Evolutionary conservation across 2,888 invertebrate species (phyloP).

Genomic region (Aromia moschata): DNA sequence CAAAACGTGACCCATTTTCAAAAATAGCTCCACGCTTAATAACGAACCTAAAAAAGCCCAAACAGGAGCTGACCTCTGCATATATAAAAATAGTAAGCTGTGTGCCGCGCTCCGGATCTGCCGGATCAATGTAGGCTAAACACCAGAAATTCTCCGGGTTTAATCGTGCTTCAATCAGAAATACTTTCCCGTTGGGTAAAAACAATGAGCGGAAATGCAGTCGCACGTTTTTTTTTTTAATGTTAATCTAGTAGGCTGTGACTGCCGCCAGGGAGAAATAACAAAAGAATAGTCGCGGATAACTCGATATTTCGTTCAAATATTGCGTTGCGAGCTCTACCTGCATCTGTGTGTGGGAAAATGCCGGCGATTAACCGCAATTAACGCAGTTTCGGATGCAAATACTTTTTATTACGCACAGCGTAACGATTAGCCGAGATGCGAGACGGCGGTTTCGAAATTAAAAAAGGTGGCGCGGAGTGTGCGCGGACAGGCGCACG

Average conservation of each 20-base stretch:
- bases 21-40: slow-evolving; percentile 32
- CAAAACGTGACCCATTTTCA: slow-evolving; percentile 29
- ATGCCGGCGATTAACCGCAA: slow-evolving; percentile 21
- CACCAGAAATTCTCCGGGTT: slow-evolving; percentile 31
- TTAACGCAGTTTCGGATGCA: slow-evolving; percentile 30
- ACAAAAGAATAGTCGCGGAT: not conserved
- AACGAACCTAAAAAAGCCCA: slow-evolving; percentile 33
- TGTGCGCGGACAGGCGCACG: slow-evolving; percentile 40
- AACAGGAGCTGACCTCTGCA: slow-evolving; percentile 46
- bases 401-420: slow-evolving; percentile 32
- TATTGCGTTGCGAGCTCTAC: not conserved
- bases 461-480: slow-evolving; percentile 37
- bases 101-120: slow-evolving; percentile 27
- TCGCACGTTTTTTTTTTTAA: not conserved
- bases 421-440: slow-evolving; percentile 28
- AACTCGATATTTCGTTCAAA: not conserved
- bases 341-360: slow-evolving; percentile 1
- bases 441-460: slow-evolving; percentile 31
- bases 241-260: slow-evolving; percentile 2
- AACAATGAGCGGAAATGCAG: not conserved
- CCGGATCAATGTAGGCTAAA: slow-evolving; percentile 36
- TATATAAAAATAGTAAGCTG: slow-evolving; percentile 46
- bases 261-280: not conserved
- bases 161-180: too few relatives aligned
- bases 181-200: not conserved